A percentile compares a stretch with the other conserved stretches of the same genome.
phyloP scores from a whole-genome alignment of 2,888 invertebrate species.

The Erebia ligea region DNA sequence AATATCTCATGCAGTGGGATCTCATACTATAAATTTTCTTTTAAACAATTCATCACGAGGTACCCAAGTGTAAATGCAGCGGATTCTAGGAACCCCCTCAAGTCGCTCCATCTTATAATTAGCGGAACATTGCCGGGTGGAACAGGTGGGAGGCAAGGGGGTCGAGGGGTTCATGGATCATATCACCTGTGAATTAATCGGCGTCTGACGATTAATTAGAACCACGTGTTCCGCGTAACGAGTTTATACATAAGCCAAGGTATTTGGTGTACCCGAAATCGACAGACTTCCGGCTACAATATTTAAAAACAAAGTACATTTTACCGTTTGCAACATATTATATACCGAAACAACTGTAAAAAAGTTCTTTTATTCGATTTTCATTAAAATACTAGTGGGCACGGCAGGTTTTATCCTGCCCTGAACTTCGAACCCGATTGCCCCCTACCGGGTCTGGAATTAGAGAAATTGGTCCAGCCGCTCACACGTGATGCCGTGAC shows the following conservation, averaged over 20 bases:
- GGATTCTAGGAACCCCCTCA: conserved; percentile 56
- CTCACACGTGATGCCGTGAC: too few species aligned
- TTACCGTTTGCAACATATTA: too few species aligned
- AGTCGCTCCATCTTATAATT: conserved; percentile 56
- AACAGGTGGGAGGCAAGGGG: conserved; percentile 40
- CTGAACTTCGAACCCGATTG: too few species aligned
- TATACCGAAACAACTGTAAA: too few species aligned
- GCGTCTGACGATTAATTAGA: conserved; percentile 76
- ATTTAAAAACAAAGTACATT: too few species aligned
- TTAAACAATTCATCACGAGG: conserved; percentile 20
- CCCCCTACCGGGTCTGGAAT: too few species aligned
- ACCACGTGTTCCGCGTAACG: conserved; percentile 63
- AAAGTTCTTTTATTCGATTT: too few species aligned
- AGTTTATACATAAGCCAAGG: conserved; percentile 46
- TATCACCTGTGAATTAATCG: conserved; percentile 80
- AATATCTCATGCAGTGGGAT: background rate
- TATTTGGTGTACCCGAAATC: background rate
- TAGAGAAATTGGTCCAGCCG: too few species aligned
- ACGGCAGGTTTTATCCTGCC: too few species aligned
- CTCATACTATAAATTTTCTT: background rate
- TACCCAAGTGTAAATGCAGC: conserved; percentile 39
- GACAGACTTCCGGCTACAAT: background rate
- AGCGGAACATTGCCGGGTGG: conserved; percentile 51
- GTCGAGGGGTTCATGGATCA: conserved; percentile 64
- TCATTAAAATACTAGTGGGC: too few species aligned